phyloP scores from a whole-genome alignment of 2,888 invertebrate species.

The Meliscaeva auricollis region DNA sequence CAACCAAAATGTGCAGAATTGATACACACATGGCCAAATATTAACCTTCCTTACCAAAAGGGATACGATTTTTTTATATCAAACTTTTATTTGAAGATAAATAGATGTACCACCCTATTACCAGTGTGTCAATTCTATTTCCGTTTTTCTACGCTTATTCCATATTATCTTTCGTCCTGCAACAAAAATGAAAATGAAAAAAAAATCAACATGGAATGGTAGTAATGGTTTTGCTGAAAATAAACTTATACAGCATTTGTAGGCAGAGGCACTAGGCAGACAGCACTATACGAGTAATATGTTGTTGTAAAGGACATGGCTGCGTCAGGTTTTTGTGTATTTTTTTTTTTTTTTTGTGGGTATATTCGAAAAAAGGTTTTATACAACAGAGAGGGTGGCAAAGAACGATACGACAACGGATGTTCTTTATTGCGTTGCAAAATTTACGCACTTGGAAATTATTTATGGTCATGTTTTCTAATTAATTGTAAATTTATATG shows the following conservation, averaged over 20 bases:
- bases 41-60: slow-evolving; percentile 37
- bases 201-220: slow-evolving; percentile 26
- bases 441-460: slow-evolving; percentile 77
- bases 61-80: slow-evolving; percentile 57
- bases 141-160: slow-evolving; percentile 66
- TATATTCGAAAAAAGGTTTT: slow-evolving; percentile 34
- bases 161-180: slow-evolving; percentile 58
- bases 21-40: slow-evolving; percentile 31
- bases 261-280: slow-evolving; percentile 35
- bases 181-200: neutral
- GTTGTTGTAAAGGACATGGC: slow-evolving; percentile 43
- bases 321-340: slow-evolving; percentile 54
- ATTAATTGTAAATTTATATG: slow-evolving; percentile 77
- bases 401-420: slow-evolving; percentile 65
- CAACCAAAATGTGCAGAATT: slow-evolving; percentile 28
- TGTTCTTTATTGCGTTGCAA: slow-evolving; percentile 77
- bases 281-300: slow-evolving; percentile 4
- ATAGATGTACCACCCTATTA: slow-evolving; percentile 66
- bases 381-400: slow-evolving; percentile 37
- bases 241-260: slow-evolving; percentile 37
- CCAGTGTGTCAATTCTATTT: slow-evolving; percentile 73
- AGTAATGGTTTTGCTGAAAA: slow-evolving; percentile 62
- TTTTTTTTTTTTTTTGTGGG: slow-evolving; percentile 26
- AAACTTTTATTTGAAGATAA: slow-evolving; percentile 68
- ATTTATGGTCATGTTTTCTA: slow-evolving; percentile 77